Evolutionary conservation across 2,888 invertebrate species (phyloP).

Genomic region (Sinotaia quadrata): DNA sequence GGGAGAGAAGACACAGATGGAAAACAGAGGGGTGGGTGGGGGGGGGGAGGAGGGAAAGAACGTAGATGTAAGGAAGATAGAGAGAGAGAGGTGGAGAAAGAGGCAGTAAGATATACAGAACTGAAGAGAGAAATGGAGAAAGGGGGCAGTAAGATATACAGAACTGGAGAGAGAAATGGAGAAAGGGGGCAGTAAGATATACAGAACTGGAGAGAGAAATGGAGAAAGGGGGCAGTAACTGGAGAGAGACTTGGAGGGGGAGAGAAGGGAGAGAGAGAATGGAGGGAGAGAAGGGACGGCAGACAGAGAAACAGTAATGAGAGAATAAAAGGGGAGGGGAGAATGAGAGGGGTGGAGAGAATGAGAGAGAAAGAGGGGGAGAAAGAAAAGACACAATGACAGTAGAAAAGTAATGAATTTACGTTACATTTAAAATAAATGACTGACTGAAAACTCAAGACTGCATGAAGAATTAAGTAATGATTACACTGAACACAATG

Average conservation of each 20-base stretch:
- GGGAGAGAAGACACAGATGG: neutral
- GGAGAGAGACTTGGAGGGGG: slow-evolving; percentile 8
- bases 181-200: slow-evolving; percentile 14
- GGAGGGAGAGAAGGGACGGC: slow-evolving; percentile 6
- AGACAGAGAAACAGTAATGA: neutral
- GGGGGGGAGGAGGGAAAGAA: neutral
- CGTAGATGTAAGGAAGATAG: neutral
- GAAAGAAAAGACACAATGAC: neutral
- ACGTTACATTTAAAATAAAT: no score
- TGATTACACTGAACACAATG: no score
- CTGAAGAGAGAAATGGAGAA: neutral
- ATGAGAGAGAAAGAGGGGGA: neutral
- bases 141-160: neutral
- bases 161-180: slow-evolving; percentile 1
- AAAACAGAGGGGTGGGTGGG: neutral
- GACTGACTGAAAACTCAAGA: no score
- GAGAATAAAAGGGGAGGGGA: neutral
- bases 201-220: slow-evolving; percentile 17
- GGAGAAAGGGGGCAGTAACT: slow-evolving; percentile 1
- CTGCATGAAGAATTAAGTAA: no score
- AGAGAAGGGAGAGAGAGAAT: neutral
- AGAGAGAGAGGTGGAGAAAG: neutral
- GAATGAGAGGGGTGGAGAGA: neutral
- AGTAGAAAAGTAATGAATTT: neutral
- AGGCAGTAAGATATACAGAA: neutral